A percentile compares a stretch with the other conserved stretches of the same genome.
phyloP scores from a whole-genome alignment of 2,113 vertebrate genomes.

The Rhinichthys klamathensis region DNA sequence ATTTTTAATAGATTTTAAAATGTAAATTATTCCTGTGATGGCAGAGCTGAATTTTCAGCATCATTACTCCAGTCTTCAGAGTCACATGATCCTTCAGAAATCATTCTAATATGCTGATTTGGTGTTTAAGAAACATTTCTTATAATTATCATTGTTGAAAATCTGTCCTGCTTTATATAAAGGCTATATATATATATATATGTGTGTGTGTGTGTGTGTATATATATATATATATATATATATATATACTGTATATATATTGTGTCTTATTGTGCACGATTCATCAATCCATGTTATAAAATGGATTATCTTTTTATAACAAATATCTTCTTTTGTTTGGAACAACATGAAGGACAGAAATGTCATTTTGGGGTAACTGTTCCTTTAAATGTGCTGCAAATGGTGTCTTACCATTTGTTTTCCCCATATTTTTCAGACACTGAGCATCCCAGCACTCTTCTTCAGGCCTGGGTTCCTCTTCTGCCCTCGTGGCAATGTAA shows the following conservation, averaged over 20 bases:
- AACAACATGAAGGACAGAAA: neutral
- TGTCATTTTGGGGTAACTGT: neutral
- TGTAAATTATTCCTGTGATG: neutral
- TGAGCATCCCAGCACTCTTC: conserved; percentile 75
- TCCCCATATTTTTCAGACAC: conserved; percentile 64
- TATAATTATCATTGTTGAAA: no score
- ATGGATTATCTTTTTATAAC: no score
- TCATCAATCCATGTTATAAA: no score
- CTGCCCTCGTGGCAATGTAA: conserved; percentile 84
- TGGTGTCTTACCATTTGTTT: neutral
- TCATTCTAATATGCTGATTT: neutral
- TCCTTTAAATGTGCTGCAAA: neutral
- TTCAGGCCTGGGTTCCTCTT: conserved; percentile 85
- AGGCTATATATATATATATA: no score
- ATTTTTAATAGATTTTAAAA: no score
- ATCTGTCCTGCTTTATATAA: no score
- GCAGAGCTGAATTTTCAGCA: neutral
- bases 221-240: no score
- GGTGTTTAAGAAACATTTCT: neutral
- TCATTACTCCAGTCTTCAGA: neutral
- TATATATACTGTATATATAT: no score
- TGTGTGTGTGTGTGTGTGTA: no score
- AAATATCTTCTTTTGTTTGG: neutral
- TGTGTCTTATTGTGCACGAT: no score
- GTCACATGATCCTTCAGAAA: neutral